Evolutionary conservation across 2,797 vertebrate genomes (phyloP).

Genomic region (Okamejei kenojei): DNA sequence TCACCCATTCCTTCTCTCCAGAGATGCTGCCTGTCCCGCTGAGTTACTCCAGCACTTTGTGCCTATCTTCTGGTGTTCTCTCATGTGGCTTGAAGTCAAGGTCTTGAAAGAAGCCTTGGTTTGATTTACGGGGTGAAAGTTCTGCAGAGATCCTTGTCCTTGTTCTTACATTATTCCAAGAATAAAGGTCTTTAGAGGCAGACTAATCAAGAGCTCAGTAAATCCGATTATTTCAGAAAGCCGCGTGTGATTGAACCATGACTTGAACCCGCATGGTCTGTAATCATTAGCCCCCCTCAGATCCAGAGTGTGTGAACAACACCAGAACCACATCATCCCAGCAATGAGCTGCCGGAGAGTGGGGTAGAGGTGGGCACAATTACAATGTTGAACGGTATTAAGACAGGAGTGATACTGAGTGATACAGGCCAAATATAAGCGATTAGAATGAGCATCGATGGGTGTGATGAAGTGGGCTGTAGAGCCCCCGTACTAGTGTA

Average conservation of each 20-base stretch:
- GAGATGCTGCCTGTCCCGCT: no score
- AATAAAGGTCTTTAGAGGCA: not conserved
- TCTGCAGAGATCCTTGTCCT: not conserved
- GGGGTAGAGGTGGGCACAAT: no score
- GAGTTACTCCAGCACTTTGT: no score
- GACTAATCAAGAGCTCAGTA: not conserved
- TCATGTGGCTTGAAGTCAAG: not conserved
- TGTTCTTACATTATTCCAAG: not conserved
- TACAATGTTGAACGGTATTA: no score
- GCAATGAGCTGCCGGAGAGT: no score
- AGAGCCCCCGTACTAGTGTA: no score
- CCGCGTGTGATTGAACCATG: not conserved
- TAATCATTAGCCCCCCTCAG: not conserved
- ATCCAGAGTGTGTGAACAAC: not conserved
- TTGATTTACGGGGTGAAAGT: not conserved
- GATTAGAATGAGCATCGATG: no score
- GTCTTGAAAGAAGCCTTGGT: not conserved
- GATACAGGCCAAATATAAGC: no score
- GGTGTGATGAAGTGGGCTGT: no score
- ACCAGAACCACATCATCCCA: not conserved
- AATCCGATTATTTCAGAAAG: not conserved
- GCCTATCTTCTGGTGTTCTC: not conserved
- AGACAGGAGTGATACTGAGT: no score
- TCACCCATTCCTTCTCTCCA: no score
- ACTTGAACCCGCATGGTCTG: not conserved